A percentile compares a stretch with the other conserved stretches of the same genome.
These are phyloP conservation scores for Campoletis sonorensis DNA, from an alignment of 1,140 invertebrate genomes.

Conservation along the genomic window DNA sequence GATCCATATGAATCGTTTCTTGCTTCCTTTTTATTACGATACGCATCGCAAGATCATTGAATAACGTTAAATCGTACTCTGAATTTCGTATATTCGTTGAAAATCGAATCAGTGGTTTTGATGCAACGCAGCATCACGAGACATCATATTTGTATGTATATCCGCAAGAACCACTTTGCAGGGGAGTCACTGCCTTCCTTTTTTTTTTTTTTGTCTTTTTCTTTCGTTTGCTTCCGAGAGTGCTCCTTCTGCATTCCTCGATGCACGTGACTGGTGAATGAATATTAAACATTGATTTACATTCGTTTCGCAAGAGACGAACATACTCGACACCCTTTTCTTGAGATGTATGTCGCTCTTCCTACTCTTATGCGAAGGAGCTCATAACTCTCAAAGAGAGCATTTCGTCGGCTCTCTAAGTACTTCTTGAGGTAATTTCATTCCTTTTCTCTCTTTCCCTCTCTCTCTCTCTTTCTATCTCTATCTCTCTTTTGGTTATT, in stretches of 20 bases:
- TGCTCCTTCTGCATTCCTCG: constrained; percentile 16
- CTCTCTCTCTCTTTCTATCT: neutral
- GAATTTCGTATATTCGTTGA: neutral
- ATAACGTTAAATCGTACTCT: no score
- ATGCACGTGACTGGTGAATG: constrained; percentile 21
- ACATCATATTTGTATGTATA: neutral
- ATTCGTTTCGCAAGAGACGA: constrained; percentile 11
- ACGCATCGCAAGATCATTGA: no score
- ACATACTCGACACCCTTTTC: constrained; percentile 11
- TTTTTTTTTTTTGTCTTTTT: neutral
- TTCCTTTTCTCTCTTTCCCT: neutral
- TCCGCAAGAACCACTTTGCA: neutral
- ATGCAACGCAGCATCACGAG: neutral
- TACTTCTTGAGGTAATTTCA: neutral
- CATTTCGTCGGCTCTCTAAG: neutral
- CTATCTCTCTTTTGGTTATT: no score
- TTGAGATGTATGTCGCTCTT: neutral
- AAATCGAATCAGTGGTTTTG: neutral
- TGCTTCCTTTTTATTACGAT: no score
- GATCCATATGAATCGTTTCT: no score
- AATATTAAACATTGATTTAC: constrained; percentile 32
- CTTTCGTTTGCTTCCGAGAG: constrained; percentile 11
- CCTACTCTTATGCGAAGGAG: neutral
- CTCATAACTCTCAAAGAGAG: neutral
- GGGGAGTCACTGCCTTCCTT: neutral